These are phyloP conservation scores for Spisula solida DNA, from an alignment of 2,888 invertebrate species.

Conservation along the genomic window DNA sequence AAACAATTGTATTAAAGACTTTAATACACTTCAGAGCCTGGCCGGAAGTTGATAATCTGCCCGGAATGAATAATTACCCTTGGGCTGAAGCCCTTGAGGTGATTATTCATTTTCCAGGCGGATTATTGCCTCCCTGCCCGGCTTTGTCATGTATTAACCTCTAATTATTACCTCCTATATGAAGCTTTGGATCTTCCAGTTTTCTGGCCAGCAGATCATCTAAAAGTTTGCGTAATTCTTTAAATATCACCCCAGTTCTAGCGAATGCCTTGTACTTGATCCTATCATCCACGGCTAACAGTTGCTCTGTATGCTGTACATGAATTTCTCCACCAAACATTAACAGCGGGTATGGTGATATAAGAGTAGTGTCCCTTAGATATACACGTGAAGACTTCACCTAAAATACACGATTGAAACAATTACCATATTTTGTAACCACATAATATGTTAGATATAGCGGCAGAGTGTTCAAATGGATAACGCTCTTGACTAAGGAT, in stretches of 20 bases:
- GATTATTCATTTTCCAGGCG: too few relatives aligned
- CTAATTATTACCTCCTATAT: constrained; percentile 78
- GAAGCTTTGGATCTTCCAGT: constrained; percentile 79
- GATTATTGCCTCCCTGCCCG: too few relatives aligned
- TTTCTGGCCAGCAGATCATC: constrained; percentile 83
- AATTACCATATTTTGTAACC: too few relatives aligned
- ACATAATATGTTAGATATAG: neutral
- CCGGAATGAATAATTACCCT: too few relatives aligned
- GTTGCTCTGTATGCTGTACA: constrained; percentile 83
- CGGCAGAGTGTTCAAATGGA: neutral
- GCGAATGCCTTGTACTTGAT: constrained; percentile 87
- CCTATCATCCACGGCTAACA: constrained; percentile 88
- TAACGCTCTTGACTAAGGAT: neutral
- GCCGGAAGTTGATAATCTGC: too few relatives aligned
- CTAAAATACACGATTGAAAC: constrained; percentile 59
- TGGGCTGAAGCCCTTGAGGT: too few relatives aligned
- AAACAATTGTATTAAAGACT: too few relatives aligned
- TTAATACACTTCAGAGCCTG: too few relatives aligned
- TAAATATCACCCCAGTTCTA: constrained; percentile 86
- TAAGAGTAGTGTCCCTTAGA: constrained; percentile 94
- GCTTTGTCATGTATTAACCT: too few relatives aligned
- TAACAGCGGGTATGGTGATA: constrained; percentile 93
- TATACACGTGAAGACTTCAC: constrained; percentile 88
- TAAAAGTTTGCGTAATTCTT: constrained; percentile 83
- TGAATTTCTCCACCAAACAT: constrained; percentile 93